Percentiles rank a stretch among this genome's conserved stretches.
phyloP scores from a whole-genome alignment of 2,888 invertebrate species.

The Drosophila greeni region DNA sequence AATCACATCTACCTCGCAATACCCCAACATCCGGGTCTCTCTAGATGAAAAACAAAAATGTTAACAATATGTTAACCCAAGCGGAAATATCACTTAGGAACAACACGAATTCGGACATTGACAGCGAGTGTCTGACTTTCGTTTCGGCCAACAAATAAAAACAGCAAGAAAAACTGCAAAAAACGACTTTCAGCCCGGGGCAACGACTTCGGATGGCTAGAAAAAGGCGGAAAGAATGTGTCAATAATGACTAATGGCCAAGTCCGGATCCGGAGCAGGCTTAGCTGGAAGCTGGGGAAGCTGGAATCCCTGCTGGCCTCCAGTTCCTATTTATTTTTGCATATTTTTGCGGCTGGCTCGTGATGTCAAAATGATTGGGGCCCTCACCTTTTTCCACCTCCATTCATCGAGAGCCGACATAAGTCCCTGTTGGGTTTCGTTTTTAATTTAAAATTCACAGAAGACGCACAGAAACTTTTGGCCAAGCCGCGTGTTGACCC shows the following conservation, averaged over 20 bases:
- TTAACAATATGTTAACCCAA: constrained; percentile 53
- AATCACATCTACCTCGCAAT: background rate
- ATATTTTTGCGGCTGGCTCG: constrained; percentile 44
- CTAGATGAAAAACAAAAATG: constrained; percentile 39
- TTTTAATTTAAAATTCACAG: constrained; percentile 50
- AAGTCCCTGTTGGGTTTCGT: constrained; percentile 40
- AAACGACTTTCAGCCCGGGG: constrained; percentile 23
- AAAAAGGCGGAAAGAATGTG: constrained; percentile 65
- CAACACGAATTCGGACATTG: constrained; percentile 34
- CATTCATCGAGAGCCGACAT: background rate
- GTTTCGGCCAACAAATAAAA: constrained; percentile 13
- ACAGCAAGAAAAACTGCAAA: background rate
- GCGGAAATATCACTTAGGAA: constrained; percentile 61
- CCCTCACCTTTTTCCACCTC: constrained; percentile 23
- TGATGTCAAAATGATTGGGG: constrained; percentile 51
- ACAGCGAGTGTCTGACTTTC: constrained; percentile 25
- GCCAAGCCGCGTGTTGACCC: constrained; percentile 12
- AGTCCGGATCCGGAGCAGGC: constrained; percentile 26
- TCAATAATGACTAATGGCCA: constrained; percentile 69
- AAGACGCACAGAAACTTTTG: constrained; percentile 10
- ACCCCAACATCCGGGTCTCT: background rate
- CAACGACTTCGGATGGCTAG: constrained; percentile 34
- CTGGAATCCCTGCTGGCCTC: constrained; percentile 8
- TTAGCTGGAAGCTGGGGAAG: constrained; percentile 12
- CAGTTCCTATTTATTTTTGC: constrained; percentile 56